Base-by-base conservation (phyloP, 2,113 vertebrate genomes). In the Paedocypris sp. region DNA sequence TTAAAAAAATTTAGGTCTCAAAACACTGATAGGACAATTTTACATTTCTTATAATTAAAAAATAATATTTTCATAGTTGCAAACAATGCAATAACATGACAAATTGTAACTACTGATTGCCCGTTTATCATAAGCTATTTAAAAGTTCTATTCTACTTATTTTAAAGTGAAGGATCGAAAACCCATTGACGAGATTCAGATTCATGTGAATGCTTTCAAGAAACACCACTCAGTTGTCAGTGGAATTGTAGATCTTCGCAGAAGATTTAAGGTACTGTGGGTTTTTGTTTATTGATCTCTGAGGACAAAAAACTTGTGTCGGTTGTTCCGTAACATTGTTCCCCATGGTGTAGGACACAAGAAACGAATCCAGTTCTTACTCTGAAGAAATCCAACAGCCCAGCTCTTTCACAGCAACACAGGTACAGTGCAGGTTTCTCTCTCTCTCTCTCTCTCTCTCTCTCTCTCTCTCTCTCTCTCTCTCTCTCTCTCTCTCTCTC, bases 121-220 rank as follows among this genome's bases (percentile, higher is more conserved):
- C n/a, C n/a, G n/a, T n/a, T n/a, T n/a, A n/a, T n/a, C n/a, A n/a
- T n/a, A n/a, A 1, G 8, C n/a, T 52, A 28, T 15, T 18, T 7
- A 12, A 54, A 15, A 5, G 15, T 32, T 26, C 29, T 5, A 18
- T 2, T 8, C 6, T 59, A 0, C 3, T 64, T 60, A 4, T 60
- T 48, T 2, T 22, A 66, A 59, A 87, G 85, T n/a, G 25, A 59
- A 65, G 23, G n/a, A 63, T 50, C 64, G n/a, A 54, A 75, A 68
- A 42, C 15, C 76, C n/a, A 72, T 84, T 67, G 82, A 87, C 16
- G 85, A 76, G 57, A 83, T 86, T 70, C 72, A 69, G 64, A 68
- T 87, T 66, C 77, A 82, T 68, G 25, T 85, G 3, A 71, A 70
- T 22, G 50, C 28, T 3, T 53, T 36, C 2, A 29, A 33, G 41